These are phyloP conservation scores for Labeo catla DNA, from an alignment of 2,113 vertebrate genomes.

Conservation along the genomic window DNA sequence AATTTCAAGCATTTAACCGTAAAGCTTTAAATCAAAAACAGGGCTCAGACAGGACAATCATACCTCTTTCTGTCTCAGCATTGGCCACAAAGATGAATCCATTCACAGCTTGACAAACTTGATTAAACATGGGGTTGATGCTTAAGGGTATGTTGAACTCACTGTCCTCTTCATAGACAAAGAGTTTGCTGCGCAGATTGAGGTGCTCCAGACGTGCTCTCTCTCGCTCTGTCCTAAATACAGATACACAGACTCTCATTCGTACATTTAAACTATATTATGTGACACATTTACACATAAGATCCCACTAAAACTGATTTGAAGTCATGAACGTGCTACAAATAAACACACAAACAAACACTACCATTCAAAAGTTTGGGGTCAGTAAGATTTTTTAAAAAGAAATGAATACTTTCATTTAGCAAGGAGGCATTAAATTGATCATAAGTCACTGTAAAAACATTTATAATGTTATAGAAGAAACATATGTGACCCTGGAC, in stretches of 20 bases:
- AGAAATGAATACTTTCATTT: background rate
- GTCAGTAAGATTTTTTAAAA: too few species aligned
- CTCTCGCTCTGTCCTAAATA: constrained; percentile 85
- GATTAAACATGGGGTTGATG: constrained; percentile 85
- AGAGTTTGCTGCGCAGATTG: constrained; percentile 85
- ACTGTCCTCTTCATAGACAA: constrained; percentile 73
- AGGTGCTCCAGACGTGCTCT: constrained; percentile 82
- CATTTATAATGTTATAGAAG: too few species aligned
- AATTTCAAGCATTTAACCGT: background rate
- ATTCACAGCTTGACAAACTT: constrained; percentile 86
- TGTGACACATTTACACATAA: constrained; percentile 4
- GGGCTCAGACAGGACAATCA: constrained; percentile 42
- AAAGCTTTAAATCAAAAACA: background rate
- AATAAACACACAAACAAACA: background rate
- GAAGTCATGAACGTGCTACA: background rate
- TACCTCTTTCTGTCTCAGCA: constrained; percentile 84
- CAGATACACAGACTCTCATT: background rate
- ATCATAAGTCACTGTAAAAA: too few species aligned
- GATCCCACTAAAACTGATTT: background rate
- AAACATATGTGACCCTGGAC: too few species aligned
- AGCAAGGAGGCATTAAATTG: background rate
- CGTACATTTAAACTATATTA: background rate
- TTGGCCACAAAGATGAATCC: constrained; percentile 96
- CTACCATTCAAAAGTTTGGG: background rate
- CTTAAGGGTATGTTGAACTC: constrained; percentile 71